Evolutionary conservation across 1,140 invertebrate genomes (phyloP), one percentile per base, ranked within the genome.

Genomic region (Brachionus calyciflorus): DNA sequence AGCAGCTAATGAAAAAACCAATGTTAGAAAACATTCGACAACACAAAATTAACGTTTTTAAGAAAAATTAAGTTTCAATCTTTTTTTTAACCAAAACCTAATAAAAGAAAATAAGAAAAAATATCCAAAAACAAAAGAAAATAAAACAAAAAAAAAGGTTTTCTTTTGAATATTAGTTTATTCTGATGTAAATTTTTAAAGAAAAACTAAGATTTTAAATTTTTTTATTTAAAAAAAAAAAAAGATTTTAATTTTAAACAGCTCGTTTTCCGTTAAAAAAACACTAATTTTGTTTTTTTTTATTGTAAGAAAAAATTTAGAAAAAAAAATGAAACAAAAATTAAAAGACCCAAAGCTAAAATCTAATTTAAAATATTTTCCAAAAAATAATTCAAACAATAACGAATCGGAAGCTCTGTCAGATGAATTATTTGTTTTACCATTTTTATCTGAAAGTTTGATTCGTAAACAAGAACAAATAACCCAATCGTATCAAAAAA

Each of bases 381-480:
- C 40, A 65, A 65, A 65, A 65, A 41, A 7, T 21, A 65, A n/a
- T n/a, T n/a, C n/a, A n/a, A n/a, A n/a, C n/a, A n/a, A 65, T 19
- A 65, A 21, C 37, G 40, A 65, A 2, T 24, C 3, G 9, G 60
- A 65, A 24, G 19, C 33, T 40, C 7, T 65, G 7, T n/a, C 60
- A 44, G 60, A 65, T n/a, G 60, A 65, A 44, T 26, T 65, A 12
- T 65, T 65, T 65, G 30, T 65, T 44, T 65, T 65, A n/a, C 60
- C 60, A 14, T 65, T 65, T 44, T 44, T 65, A 41, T 65, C 60
- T 37, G 60, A 65, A 65, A 65, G 60, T 65, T 24, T 65, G 37
- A 65, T 65, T 44, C 33, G 40, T 10, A 65, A 44, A 65, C 60
- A 65, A 12, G 60, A 65, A 12, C 60, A 44, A 65, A 33, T 60